A percentile compares a stretch with the other conserved stretches of the same genome.
Conservation (phyloP, 2,888 invertebrate species). For the Aplocera efformata region DNA sequence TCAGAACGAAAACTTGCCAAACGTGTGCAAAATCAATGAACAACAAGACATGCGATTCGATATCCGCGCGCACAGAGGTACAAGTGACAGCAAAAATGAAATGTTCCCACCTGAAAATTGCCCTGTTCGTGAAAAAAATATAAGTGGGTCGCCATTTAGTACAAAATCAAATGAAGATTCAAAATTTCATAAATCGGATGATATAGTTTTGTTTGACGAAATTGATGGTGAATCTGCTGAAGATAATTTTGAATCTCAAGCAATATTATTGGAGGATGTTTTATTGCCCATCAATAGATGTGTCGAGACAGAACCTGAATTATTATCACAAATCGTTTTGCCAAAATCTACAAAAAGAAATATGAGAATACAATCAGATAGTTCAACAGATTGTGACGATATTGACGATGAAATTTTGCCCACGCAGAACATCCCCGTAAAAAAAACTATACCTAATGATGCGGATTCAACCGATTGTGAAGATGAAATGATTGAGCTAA, state of each 20-base stretch:
- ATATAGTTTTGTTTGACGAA: constrained; percentile 58
- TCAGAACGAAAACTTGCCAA: constrained; percentile 36
- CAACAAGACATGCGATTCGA: constrained; percentile 53
- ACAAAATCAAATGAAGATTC: constrained; percentile 10
- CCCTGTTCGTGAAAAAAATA: constrained; percentile 3
- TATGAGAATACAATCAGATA: constrained; percentile 30
- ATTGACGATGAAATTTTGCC: constrained; percentile 28
- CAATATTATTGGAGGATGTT: constrained; percentile 44
- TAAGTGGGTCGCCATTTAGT: constrained; percentile 3
- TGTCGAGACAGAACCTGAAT: constrained; percentile 15
- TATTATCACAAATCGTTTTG: constrained; percentile 18
- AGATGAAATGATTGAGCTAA: constrained; percentile 35
- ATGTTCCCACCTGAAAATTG: constrained; percentile 18
- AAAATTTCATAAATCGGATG: constrained; percentile 46
- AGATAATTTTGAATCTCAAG: constrained; percentile 56
- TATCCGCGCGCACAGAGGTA: constrained; percentile 44
- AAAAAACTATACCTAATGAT: constrained; percentile 27
- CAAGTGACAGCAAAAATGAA: constrained; percentile 45
- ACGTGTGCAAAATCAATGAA: constrained; percentile 44
- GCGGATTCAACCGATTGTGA: constrained; percentile 52
- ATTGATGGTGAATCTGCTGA: constrained; percentile 41
- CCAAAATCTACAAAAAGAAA: constrained; percentile 24
- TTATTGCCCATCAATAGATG: constrained; percentile 19
- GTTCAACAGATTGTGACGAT: constrained; percentile 35
- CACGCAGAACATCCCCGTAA: constrained; percentile 30